phyloP scores from a whole-genome alignment of 2,888 invertebrate genomes.

The Cenopis cana region DNA sequence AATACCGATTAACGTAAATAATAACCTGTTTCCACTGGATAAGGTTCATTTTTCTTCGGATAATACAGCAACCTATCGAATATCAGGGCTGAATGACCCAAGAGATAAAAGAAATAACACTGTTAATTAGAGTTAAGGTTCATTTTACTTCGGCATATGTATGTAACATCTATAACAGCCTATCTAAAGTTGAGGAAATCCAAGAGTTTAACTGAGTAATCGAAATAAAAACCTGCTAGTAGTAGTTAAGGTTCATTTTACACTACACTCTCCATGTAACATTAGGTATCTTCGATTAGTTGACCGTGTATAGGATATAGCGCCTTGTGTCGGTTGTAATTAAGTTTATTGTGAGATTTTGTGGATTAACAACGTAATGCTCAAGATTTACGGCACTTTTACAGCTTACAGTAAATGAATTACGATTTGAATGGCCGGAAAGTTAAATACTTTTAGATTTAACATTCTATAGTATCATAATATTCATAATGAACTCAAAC shows the following conservation, averaged over 20 bases:
- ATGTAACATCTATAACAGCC: no score
- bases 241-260: conserved; percentile 2
- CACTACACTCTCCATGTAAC: conserved; percentile 2
- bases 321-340: not conserved
- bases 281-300: not conserved
- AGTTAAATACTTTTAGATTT: conserved; percentile 2
- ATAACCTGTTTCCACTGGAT: not conserved
- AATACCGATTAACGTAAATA: conserved; percentile 18
- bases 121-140: not conserved
- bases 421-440: not conserved
- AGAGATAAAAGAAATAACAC: not conserved
- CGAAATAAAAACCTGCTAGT: not conserved
- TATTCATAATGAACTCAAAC: not conserved
- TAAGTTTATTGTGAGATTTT: not conserved
- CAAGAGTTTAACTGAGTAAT: no score
- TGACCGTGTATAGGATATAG: not conserved
- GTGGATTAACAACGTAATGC: not conserved
- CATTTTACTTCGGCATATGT: not conserved
- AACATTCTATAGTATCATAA: not conserved
- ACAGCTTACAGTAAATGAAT: not conserved
- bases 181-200: no score
- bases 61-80: not conserved
- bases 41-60: not conserved
- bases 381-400: not conserved
- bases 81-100: not conserved